Percentiles rank a stretch among this genome's conserved stretches.
Evolutionary conservation across 2,888 invertebrate genomes (phyloP).

Genomic region (Drosophila paranaensis): DNA sequence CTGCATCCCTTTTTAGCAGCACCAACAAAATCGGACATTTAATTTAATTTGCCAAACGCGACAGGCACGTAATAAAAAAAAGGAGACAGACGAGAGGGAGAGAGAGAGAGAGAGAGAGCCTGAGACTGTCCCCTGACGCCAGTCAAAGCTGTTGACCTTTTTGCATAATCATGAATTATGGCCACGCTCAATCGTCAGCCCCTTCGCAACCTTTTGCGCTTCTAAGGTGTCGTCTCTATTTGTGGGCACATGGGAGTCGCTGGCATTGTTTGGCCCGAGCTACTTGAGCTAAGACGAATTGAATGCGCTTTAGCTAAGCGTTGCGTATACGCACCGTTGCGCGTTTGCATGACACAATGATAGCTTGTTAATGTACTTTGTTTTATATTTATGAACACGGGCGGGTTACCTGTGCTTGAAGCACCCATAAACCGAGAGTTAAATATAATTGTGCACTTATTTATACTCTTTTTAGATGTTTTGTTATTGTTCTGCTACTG

Average conservation of each 20-base stretch:
- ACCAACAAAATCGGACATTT: slow-evolving; percentile 58
- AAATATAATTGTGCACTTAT: background rate
- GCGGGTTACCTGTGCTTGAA: background rate
- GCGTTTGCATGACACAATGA: slow-evolving; percentile 8
- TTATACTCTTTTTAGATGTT: background rate
- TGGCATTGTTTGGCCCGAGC: slow-evolving; percentile 35
- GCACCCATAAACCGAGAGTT: too few relatives aligned
- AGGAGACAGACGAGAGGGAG: background rate
- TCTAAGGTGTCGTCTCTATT: slow-evolving; percentile 35
- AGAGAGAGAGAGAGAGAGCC: background rate
- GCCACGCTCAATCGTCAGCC: slow-evolving; percentile 57
- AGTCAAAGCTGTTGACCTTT: slow-evolving; percentile 72
- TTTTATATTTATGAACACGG: background rate
- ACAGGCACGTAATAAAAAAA: slow-evolving; percentile 58
- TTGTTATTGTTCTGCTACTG: background rate
- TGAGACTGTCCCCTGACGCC: background rate
- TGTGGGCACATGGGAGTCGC: slow-evolving; percentile 15
- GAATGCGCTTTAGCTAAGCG: slow-evolving; percentile 45
- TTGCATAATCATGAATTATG: slow-evolving; percentile 79
- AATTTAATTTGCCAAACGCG: slow-evolving; percentile 72
- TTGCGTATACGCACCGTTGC: slow-evolving; percentile 53
- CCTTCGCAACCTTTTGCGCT: slow-evolving; percentile 29
- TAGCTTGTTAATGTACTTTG: slow-evolving; percentile 6
- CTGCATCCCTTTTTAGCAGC: slow-evolving; percentile 53
- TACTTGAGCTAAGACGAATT: slow-evolving; percentile 16